Conservation (phyloP, 2,888 invertebrate genomes). For the Rhagonycha lutea region DNA sequence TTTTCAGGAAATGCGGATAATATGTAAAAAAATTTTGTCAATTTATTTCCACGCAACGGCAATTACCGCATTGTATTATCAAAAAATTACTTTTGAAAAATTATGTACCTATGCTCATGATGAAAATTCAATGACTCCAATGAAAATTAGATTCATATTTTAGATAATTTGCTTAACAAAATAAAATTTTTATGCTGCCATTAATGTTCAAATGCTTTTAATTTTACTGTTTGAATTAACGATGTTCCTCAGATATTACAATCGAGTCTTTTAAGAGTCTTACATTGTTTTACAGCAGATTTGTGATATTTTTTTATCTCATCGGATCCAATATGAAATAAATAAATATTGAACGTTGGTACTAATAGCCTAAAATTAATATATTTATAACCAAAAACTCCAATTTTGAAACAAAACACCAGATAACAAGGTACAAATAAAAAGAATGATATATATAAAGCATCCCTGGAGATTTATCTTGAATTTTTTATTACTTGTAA, state of each 20-base stretch:
- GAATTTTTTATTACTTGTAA: slow-evolving; percentile 25
- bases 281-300: neutral
- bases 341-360: neutral
- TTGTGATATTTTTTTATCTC: neutral
- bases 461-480: slow-evolving; percentile 20
- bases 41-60: neutral
- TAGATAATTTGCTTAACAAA: neutral
- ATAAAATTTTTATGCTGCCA: neutral
- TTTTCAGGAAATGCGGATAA: neutral
- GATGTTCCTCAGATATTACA: neutral
- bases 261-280: neutral
- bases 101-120: neutral
- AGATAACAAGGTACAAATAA: slow-evolving; percentile 22
- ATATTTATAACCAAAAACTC: neutral
- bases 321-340: neutral
- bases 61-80: neutral
- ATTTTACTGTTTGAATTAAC: neutral
- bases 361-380: neutral
- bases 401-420: slow-evolving; percentile 18
- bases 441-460: slow-evolving; percentile 22
- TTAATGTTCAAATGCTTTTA: neutral
- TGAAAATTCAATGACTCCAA: neutral
- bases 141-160: neutral
- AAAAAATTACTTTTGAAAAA: neutral
- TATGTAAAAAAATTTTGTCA: neutral